Conservation (phyloP, 2,888 invertebrate genomes). For the Megastigmus dorsalis region DNA sequence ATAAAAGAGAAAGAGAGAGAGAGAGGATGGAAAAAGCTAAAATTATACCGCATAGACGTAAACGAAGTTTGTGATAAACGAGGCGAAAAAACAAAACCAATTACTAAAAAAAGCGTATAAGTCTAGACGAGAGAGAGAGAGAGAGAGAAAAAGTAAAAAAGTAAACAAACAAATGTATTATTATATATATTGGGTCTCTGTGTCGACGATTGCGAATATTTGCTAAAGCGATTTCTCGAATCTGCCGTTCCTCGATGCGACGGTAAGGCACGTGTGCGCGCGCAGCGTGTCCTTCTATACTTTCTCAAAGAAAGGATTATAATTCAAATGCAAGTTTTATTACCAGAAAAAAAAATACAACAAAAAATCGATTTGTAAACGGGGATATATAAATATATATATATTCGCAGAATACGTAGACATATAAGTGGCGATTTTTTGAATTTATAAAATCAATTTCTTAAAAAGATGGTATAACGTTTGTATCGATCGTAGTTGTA, state of each 20-base stretch:
- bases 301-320: constrained; percentile 49
- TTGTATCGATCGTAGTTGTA: constrained; percentile 44
- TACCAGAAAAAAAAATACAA: not conserved
- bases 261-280: too few relatives aligned
- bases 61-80: constrained; percentile 48
- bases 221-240: constrained; percentile 53
- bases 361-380: constrained; percentile 34
- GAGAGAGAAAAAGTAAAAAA: not conserved
- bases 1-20: not conserved
- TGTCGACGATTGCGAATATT: constrained; percentile 41
- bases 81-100: constrained; percentile 33
- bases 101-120: too few relatives aligned
- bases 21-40: constrained; percentile 28
- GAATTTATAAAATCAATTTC: constrained; percentile 46
- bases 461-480: constrained; percentile 24
- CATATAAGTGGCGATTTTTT: constrained; percentile 29
- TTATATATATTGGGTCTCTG: constrained; percentile 16
- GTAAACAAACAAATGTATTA: not conserved
- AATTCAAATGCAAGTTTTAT: too few relatives aligned
- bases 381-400: too few relatives aligned
- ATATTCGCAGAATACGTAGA: constrained; percentile 32
- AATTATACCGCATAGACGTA: constrained; percentile 17
- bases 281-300: too few relatives aligned
- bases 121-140: too few relatives aligned
- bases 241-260: constrained; percentile 50